Conservation (phyloP, 64 coral and sea anemone species). For the Hydrozoanthus tunicans region DNA sequence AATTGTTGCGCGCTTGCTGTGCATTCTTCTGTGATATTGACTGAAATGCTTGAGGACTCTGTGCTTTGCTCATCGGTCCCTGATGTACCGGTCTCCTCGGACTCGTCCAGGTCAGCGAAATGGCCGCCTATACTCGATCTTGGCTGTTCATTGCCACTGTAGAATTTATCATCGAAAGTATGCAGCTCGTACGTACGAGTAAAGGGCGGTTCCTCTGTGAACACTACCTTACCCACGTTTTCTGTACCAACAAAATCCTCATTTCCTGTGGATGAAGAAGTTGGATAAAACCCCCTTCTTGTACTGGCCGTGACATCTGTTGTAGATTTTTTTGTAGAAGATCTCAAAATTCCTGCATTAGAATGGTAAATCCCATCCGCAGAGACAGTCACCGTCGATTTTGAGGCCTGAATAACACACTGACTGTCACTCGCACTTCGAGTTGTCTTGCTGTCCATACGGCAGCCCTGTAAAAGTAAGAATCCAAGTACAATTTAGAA, state of each 20-base stretch:
- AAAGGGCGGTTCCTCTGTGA: not conserved
- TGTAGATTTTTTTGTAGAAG: constrained; percentile 22
- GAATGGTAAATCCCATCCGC: constrained; percentile 51
- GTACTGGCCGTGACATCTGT: constrained; percentile 37
- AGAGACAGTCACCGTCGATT: constrained; percentile 31
- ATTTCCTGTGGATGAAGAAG: not conserved
- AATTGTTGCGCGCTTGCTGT: not conserved
- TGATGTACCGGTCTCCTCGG: constrained; percentile 22
- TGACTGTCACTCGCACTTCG: constrained; percentile 44
- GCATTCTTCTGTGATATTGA: constrained; percentile 22
- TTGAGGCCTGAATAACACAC: not conserved
- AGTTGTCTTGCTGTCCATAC: not conserved
- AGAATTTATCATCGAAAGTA: constrained; percentile 36
- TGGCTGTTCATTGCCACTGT: constrained; percentile 52
- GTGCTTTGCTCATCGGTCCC: constrained; percentile 38
- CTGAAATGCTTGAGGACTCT: constrained; percentile 34
- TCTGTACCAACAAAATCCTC: not conserved
- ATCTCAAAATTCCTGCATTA: constrained; percentile 49
- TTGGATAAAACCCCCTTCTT: not conserved
- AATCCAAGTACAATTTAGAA: too few relatives aligned
- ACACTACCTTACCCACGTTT: not conserved
- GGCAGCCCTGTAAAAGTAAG: not conserved
- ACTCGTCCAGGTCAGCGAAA: constrained; percentile 50
- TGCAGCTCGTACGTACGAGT: not conserved
- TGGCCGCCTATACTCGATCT: constrained; percentile 49